These are phyloP conservation scores for Iselma pallidipennis DNA, from an alignment of 2,888 invertebrate species.

Conservation along the genomic window DNA sequence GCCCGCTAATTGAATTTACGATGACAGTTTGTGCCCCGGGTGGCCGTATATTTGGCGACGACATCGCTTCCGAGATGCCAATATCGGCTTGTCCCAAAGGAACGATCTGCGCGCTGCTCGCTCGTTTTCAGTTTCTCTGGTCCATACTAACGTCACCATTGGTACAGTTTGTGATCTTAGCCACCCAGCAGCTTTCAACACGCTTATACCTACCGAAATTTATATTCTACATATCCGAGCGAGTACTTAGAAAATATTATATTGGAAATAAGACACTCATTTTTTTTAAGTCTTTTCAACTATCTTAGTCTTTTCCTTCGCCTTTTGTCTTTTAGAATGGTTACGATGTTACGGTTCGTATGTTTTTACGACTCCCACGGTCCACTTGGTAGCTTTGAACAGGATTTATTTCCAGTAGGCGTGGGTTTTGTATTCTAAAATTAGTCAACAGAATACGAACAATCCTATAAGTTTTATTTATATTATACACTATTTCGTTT, in stretches of 20 bases:
- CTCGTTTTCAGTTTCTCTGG: constrained; percentile 33
- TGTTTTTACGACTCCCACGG: not conserved
- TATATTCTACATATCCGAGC: not conserved
- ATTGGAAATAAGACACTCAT: not conserved
- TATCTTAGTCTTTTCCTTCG: not conserved
- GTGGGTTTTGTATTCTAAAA: constrained; percentile 1
- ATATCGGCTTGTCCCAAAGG: constrained; percentile 52
- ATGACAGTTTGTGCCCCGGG: constrained; percentile 54
- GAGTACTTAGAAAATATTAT: too few relatives aligned
- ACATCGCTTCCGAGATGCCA: constrained; percentile 54
- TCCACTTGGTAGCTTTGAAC: constrained; percentile 1
- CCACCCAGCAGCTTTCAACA: not conserved
- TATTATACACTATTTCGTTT: too few relatives aligned
- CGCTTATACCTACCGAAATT: not conserved
- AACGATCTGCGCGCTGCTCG: constrained; percentile 49
- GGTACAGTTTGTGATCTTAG: not conserved
- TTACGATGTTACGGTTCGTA: constrained; percentile 2
- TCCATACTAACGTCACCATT: too few relatives aligned
- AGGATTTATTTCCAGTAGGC: not conserved
- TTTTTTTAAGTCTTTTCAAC: not conserved
- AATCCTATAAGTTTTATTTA: not conserved
- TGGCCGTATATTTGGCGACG: constrained; percentile 56
- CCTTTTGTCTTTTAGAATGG: not conserved
- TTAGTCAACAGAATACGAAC: not conserved
- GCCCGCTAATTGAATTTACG: constrained; percentile 56